A percentile compares a stretch with the other conserved stretches of the same genome.
Evolutionary conservation across 2,113 vertebrate species (phyloP).

Genomic region (Oncorhynchus kisutch): DNA sequence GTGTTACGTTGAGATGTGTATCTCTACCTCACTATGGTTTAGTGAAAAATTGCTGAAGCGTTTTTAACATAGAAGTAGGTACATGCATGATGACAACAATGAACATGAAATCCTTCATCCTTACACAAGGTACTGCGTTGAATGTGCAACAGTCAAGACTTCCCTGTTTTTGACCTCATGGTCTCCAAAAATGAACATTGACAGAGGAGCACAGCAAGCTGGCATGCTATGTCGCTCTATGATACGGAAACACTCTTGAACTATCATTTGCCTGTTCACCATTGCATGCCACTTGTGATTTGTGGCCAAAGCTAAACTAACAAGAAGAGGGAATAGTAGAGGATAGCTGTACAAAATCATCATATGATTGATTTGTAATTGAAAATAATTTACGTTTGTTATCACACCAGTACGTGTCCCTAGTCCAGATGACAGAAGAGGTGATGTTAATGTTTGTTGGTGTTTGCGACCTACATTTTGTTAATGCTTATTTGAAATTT

Average conservation of each 20-base stretch:
- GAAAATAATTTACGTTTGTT: background rate
- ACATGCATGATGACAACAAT: background rate
- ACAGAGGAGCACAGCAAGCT: constrained; percentile 29
- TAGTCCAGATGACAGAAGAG: background rate
- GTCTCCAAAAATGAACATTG: constrained; percentile 45
- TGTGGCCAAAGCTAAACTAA: background rate
- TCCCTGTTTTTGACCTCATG: constrained; percentile 26
- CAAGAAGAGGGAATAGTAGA: background rate
- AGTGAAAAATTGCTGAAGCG: too few species aligned
- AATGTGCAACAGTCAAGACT: background rate
- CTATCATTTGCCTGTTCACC: constrained; percentile 15
- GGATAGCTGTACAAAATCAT: background rate
- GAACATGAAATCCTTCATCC: background rate
- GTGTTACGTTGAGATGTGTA: background rate
- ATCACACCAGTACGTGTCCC: too few species aligned
- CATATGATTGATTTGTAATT: background rate
- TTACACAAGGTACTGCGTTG: background rate
- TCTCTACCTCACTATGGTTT: too few species aligned
- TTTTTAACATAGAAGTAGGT: too few species aligned
- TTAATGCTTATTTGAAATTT: background rate
- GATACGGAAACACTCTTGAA: constrained; percentile 38
- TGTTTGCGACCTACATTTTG: background rate
- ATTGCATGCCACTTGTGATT: constrained; percentile 1
- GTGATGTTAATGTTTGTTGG: background rate
- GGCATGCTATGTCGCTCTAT: constrained; percentile 19